Conservation (phyloP, 2,113 vertebrate species). For the Cottus gobio region DNA sequence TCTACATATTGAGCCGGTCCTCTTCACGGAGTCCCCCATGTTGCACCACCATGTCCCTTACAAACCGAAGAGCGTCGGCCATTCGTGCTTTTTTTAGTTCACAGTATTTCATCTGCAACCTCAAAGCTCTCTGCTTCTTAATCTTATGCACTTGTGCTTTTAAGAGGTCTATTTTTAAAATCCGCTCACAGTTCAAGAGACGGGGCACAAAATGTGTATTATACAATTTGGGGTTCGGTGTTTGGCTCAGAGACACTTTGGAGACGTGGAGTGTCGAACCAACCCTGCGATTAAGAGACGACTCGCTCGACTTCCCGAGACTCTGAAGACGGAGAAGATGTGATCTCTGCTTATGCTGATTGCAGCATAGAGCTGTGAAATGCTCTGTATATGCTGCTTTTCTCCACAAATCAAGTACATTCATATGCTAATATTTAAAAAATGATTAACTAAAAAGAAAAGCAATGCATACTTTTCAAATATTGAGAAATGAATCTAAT, state of each 20-base stretch:
- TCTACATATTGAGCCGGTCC: not conserved
- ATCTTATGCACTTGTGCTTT: not conserved
- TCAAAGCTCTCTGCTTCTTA: not conserved
- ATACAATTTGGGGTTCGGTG: not conserved
- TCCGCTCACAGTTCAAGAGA: not conserved
- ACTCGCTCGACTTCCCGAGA: not conserved
- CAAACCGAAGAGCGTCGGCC: too few relatives aligned
- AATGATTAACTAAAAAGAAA: not conserved
- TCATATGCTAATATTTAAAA: not conserved
- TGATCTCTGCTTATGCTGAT: not conserved
- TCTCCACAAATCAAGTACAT: not conserved
- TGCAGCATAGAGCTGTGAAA: not conserved
- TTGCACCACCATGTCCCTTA: too few relatives aligned
- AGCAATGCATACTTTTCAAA: not conserved
- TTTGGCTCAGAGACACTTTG: not conserved
- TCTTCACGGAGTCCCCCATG: too few relatives aligned
- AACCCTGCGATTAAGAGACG: not conserved
- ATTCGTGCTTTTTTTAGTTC: too few relatives aligned
- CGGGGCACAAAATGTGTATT: not conserved
- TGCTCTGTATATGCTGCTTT: too few relatives aligned
- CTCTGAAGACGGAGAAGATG: not conserved
- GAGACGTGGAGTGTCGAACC: not conserved
- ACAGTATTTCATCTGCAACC: not conserved
- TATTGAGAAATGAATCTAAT: not conserved
- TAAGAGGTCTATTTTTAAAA: not conserved